Evolutionary conservation across 2,113 vertebrate species (phyloP).

Genomic region (Gymnobelideus leadbeateri): DNA sequence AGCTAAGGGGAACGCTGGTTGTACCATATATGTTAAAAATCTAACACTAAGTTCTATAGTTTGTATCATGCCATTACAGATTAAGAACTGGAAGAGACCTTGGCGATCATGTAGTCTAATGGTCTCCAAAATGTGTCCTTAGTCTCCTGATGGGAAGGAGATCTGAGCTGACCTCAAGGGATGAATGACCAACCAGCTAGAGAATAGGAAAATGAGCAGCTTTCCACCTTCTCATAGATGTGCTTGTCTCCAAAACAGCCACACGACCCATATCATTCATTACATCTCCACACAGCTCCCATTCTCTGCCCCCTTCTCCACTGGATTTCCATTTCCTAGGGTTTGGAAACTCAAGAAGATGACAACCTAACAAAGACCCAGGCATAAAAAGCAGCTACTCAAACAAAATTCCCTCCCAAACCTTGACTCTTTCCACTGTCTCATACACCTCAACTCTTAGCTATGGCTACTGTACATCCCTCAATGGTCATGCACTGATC

Average conservation of each 20-base stretch:
- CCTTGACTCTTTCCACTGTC: not conserved
- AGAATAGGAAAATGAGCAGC: not conserved
- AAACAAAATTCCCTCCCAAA: not conserved
- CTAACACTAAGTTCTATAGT: conserved; percentile 29
- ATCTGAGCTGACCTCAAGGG: not conserved
- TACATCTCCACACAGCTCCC: not conserved
- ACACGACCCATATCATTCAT: not conserved
- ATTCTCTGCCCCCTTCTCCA: not conserved
- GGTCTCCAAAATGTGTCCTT: not conserved
- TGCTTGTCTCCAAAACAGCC: not conserved
- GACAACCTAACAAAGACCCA: not conserved
- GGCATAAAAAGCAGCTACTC: not conserved
- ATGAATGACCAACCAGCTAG: not conserved
- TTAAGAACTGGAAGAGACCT: not conserved
- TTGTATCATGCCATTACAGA: conserved; percentile 26
- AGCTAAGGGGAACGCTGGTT: not conserved
- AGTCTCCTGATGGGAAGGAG: not conserved
- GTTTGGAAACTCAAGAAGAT: not conserved
- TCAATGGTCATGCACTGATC: not conserved
- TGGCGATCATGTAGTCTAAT: not conserved
- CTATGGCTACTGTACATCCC: not conserved
- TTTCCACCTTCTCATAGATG: not conserved
- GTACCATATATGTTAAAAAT: conserved; percentile 14
- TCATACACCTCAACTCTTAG: not conserved
- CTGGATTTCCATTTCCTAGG: not conserved